These are phyloP conservation scores for Peromyscus melanophrys DNA, from an alignment of 2,797 vertebrate genomes.

Conservation along the genomic window DNA sequence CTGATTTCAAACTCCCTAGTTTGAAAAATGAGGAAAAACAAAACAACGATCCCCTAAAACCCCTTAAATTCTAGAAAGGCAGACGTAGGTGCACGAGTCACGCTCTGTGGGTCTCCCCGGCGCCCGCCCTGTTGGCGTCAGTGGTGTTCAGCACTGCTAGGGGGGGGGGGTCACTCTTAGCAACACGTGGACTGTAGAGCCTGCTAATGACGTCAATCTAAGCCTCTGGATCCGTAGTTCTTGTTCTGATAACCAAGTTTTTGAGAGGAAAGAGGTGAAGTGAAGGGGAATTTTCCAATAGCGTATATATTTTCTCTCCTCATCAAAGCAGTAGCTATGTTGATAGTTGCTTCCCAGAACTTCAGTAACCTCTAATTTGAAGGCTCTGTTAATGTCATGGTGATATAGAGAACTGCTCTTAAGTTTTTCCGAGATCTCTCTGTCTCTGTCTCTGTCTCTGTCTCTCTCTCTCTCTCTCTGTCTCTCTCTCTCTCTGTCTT, in stretches of 20 bases:
- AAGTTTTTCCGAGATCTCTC: neutral
- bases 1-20: neutral
- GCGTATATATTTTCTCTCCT: neutral
- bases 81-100: neutral
- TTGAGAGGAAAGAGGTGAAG: neutral
- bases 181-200: neutral
- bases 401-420: neutral
- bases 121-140: neutral
- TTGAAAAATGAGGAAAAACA: neutral
- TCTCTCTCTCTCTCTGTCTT: neutral
- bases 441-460: no score
- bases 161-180: neutral
- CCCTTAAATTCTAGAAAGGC: neutral
- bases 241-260: neutral
- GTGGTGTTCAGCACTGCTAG: neutral
- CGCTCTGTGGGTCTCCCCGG: neutral
- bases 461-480: no score
- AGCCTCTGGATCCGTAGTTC: neutral
- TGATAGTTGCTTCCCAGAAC: neutral
- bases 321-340: neutral
- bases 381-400: neutral
- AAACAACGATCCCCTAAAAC: neutral
- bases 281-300: neutral
- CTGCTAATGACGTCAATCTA: neutral
- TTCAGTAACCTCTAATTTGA: neutral